These are phyloP conservation scores for Bryconaethiops microstoma DNA, from an alignment of 2,797 vertebrate genomes.

Conservation along the genomic window DNA sequence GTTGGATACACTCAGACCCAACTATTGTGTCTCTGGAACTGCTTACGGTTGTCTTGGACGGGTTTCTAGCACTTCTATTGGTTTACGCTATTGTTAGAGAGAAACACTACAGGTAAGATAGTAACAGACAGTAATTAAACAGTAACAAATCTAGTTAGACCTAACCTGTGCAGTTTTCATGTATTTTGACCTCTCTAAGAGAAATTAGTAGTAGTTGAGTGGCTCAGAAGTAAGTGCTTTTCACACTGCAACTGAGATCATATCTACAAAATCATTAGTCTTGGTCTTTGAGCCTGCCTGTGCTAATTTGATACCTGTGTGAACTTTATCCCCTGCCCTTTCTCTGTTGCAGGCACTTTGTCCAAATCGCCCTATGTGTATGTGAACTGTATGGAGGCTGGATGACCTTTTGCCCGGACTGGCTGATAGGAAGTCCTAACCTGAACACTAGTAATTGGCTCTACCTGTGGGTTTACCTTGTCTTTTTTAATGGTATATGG, in stretches of 20 bases:
- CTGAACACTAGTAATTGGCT: slow-evolving; percentile 76
- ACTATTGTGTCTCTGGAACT: slow-evolving; percentile 77
- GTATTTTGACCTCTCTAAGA: too few relatives aligned
- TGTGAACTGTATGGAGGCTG: slow-evolving; percentile 79
- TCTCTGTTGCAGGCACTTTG: slow-evolving; percentile 74
- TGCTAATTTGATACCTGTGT: background rate
- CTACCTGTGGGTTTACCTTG: slow-evolving; percentile 82
- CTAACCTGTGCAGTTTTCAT: too few relatives aligned
- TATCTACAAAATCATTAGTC: background rate
- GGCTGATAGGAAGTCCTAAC: slow-evolving; percentile 76
- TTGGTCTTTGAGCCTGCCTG: slow-evolving; percentile 12
- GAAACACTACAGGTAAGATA: slow-evolving; percentile 74
- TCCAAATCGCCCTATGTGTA: slow-evolving; percentile 78
- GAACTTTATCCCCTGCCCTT: background rate
- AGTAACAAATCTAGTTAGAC: too few relatives aligned
- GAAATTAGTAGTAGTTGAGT: too few relatives aligned
- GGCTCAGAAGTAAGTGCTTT: background rate
- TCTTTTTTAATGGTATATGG: slow-evolving; percentile 79
- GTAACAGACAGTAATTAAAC: background rate
- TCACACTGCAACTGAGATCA: background rate
- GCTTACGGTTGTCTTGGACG: slow-evolving; percentile 72
- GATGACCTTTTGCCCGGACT: slow-evolving; percentile 82
- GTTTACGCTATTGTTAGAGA: slow-evolving; percentile 73
- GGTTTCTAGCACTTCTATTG: slow-evolving; percentile 70
- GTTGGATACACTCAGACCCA: slow-evolving; percentile 77